Evolutionary conservation across 2,113 vertebrate species (phyloP).

Genomic region (Chloroceryle aenea): DNA sequence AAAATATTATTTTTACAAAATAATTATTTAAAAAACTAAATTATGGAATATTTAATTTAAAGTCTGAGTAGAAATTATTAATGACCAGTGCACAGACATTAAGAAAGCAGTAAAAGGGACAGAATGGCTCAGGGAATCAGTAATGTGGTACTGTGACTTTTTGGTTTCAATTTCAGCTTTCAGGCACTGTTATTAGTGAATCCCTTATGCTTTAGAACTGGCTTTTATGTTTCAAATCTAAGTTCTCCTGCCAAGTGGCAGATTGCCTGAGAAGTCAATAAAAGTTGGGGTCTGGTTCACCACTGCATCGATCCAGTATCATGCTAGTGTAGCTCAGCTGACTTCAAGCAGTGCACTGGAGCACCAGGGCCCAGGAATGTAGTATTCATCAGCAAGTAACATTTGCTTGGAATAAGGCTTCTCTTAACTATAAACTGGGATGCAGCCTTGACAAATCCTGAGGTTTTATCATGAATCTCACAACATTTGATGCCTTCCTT

Average conservation of each 20-base stretch:
- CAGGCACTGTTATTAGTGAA: conserved; percentile 51
- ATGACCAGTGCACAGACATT: not conserved
- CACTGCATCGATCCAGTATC: not conserved
- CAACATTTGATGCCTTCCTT: not conserved
- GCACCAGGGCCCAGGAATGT: conserved; percentile 1
- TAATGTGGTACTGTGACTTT: conserved; percentile 8
- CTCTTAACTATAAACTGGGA: not conserved
- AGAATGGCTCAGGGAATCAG: conserved; percentile 5
- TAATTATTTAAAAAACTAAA: not conserved
- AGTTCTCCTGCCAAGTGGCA: conserved; percentile 66
- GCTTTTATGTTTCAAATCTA: conserved; percentile 56
- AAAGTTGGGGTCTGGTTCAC: conserved; percentile 46
- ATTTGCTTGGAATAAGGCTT: not conserved
- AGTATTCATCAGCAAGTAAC: not conserved
- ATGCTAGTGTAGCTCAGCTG: not conserved
- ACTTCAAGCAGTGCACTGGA: not conserved
- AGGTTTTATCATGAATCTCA: not conserved
- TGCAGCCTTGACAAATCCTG: not conserved
- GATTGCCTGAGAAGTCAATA: conserved; percentile 55
- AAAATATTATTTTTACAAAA: not conserved
- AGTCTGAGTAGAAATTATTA: not conserved
- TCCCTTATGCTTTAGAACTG: conserved; percentile 31
- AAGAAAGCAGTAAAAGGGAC: not conserved
- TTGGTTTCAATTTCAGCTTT: conserved; percentile 59
- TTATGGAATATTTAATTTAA: not conserved